Evolutionary conservation across 2,888 invertebrate genomes (phyloP), one percentile per base, ranked within the genome.

Genomic region (Dorcus hopei): DNA sequence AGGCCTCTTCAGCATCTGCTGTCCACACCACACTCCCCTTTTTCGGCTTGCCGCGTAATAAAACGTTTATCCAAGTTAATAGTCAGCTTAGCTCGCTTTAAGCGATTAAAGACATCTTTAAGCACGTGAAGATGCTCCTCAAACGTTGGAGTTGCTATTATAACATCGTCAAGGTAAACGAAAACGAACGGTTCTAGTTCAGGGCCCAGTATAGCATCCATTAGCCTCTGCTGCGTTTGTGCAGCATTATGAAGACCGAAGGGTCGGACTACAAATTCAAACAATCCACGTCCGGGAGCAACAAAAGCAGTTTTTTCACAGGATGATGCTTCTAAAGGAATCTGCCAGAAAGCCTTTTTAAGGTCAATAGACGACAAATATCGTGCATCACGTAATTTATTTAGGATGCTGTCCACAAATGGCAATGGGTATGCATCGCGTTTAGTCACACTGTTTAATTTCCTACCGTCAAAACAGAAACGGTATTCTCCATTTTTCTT

Each of bases 251-350:
- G 23, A 8, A 67, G 38, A 3, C 66, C 66, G 58, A 68, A 69
- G 0, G 66, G 65, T 53, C 67, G 51, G 9, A 59, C 61, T 1
- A 16, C 52, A 52, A 66, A 72, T 38, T 74, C 65, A 54, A 52
- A 59, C 2, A 59, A 41, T 9, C 72, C 72, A 26, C 68, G 58
- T 9, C 69, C 65, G 3, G 68, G 67, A 0, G 73, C 65, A n/a
- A 63, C 58, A 62, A 74, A 75, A 5, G 72, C 71, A 26, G 71
- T 71, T 55, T 71, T 70, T 51, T 69, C 68, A n/a, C 23, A 23
- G 4, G 23, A 23, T 23, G 23, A 23, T 23, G 23, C 23, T 23
- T 23, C 23, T 23, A 23, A 23, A n/a, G n/a, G n/a, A n/a, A n/a
- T n/a, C n/a, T n/a, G n/a, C n/a, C n/a, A n/a, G n/a, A n/a, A n/a